Conservation (phyloP, 2,113 vertebrate species). For the Sakesphorus luctuosus region DNA sequence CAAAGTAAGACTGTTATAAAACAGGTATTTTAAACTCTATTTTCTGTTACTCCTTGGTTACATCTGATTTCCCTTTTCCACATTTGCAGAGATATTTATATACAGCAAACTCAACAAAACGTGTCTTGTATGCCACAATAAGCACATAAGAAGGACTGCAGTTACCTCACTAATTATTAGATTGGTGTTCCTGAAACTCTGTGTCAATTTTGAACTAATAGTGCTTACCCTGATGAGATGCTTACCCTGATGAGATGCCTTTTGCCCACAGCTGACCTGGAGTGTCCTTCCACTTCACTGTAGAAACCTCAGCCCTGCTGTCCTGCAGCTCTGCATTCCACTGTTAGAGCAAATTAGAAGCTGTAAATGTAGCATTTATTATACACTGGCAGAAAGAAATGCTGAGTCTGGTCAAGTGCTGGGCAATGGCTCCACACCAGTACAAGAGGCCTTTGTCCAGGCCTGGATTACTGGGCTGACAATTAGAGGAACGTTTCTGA, state of each 20-base stretch:
- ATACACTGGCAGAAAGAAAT: background rate
- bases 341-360: background rate
- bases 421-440: background rate
- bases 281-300: background rate
- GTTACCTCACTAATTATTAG: background rate
- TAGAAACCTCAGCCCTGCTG: background rate
- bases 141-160: background rate
- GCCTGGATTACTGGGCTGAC: background rate
- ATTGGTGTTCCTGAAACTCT: background rate
- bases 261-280: background rate
- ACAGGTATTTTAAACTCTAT: conserved; percentile 15
- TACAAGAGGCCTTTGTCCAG: background rate
- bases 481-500: conserved; percentile 20
- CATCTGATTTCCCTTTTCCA: conserved; percentile 4
- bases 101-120: background rate
- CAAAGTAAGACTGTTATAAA: conserved; percentile 4
- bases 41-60: conserved; percentile 24
- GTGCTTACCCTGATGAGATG: background rate
- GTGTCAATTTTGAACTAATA: background rate
- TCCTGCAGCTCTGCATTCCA: background rate
- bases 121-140: background rate
- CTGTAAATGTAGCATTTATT: background rate
- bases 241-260: background rate
- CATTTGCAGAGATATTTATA: background rate
- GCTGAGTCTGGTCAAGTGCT: background rate